Percentiles rank a stretch among this genome's conserved stretches.
These are phyloP conservation scores for Parauchenoglanis ngamensis DNA, from an alignment of 2,797 vertebrate genomes.

Conservation along the genomic window DNA sequence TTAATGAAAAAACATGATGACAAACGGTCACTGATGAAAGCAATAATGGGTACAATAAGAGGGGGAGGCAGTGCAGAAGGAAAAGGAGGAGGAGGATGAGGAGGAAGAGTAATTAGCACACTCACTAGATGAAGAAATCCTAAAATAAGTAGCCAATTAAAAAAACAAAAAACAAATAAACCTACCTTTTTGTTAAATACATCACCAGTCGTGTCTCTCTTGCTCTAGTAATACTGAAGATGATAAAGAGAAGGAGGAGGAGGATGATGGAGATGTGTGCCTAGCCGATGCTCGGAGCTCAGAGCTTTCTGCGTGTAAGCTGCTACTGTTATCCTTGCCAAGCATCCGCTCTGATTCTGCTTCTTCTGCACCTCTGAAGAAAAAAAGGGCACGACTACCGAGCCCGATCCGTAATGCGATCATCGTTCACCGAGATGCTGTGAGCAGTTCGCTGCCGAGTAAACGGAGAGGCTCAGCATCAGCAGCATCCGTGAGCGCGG, in stretches of 20 bases:
- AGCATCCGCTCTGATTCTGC: conserved; percentile 67
- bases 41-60: conserved; percentile 40
- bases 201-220: conserved; percentile 77
- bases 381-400: conserved; percentile 67
- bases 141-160: conserved; percentile 24
- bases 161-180: conserved; percentile 34
- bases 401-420: conserved; percentile 63
- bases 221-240: conserved; percentile 72
- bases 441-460: conserved; percentile 57
- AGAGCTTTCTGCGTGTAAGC: conserved; percentile 71
- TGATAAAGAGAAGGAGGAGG: conserved; percentile 11
- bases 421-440: conserved; percentile 72
- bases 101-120: conserved; percentile 41
- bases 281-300: conserved; percentile 70
- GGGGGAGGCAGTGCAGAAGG: conserved; percentile 19
- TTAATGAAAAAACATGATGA: conserved; percentile 35
- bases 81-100: conserved; percentile 29
- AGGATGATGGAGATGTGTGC: conserved; percentile 61
- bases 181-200: conserved; percentile 76
- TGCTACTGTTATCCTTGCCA: conserved; percentile 69
- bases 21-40: conserved; percentile 25
- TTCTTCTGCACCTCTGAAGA: conserved; percentile 47
- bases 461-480: conserved; percentile 55
- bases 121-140: conserved; percentile 1
- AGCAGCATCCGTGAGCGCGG: conserved; percentile 29